Evolutionary conservation across 2,888 invertebrate species (phyloP).

Genomic region (Idaea biselata): DNA sequence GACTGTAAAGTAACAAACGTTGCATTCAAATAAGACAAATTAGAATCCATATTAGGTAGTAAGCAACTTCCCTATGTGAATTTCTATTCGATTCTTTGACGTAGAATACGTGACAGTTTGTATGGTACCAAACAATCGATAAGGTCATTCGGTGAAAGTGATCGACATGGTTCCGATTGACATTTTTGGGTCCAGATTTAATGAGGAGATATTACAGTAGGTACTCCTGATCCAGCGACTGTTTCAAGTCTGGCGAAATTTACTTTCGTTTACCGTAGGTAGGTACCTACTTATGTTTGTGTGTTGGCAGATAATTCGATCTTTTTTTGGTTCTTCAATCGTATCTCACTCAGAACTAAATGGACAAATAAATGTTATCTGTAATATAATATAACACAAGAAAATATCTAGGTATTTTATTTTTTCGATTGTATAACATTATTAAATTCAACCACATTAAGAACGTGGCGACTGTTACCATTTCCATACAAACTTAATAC

Average conservation of each 20-base stretch:
- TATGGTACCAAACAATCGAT: conserved; percentile 28
- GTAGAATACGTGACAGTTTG: conserved; percentile 9
- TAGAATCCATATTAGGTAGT: background rate
- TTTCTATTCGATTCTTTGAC: conserved; percentile 37
- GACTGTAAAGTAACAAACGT: background rate
- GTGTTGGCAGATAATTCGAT: too few species aligned
- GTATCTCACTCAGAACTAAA: too few species aligned
- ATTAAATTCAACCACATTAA: too few species aligned
- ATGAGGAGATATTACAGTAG: conserved; percentile 12
- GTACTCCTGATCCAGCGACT: background rate
- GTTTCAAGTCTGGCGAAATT: background rate
- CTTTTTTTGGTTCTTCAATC: too few species aligned
- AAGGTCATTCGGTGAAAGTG: conserved; percentile 44
- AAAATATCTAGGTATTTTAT: too few species aligned
- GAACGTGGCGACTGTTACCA: too few species aligned
- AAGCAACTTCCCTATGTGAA: conserved; percentile 8
- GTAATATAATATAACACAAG: too few species aligned
- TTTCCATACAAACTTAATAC: too few species aligned
- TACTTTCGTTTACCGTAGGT: too few species aligned
- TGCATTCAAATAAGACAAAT: background rate
- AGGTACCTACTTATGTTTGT: too few species aligned
- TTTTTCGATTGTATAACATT: too few species aligned
- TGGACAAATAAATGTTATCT: too few species aligned
- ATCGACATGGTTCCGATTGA: conserved; percentile 44
- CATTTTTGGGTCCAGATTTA: conserved; percentile 36